Conservation (phyloP, 2,888 invertebrate species). For the Andrena praecox region DNA sequence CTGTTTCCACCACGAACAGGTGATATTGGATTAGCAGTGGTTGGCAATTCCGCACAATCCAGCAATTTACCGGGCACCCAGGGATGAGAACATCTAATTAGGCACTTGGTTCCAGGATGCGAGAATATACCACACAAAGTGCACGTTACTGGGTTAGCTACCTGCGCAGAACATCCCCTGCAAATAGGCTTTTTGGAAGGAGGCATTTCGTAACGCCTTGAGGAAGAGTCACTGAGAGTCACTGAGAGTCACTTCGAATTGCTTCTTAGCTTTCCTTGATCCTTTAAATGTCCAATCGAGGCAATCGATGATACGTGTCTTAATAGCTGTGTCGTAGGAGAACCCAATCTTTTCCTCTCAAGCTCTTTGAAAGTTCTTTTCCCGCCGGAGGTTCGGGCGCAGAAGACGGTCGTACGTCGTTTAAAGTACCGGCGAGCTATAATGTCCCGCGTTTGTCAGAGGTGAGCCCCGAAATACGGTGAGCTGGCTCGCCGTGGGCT, state of each 20-base stretch:
- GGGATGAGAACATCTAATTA: neutral
- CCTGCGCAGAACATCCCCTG: neutral
- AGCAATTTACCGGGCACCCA: neutral
- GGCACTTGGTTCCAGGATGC: neutral
- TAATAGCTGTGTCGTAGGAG: no score
- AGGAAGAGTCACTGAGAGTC: no score
- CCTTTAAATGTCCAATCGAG: no score
- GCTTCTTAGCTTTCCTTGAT: no score
- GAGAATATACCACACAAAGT: neutral
- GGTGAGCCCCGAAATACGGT: conserved; percentile 34
- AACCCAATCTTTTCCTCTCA: neutral
- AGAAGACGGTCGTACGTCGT: conserved; percentile 55
- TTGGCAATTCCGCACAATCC: neutral
- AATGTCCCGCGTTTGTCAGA: conserved; percentile 70
- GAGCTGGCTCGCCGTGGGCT: conserved; percentile 72
- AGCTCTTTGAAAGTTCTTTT: neutral
- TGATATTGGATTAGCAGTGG: neutral
- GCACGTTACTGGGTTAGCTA: neutral
- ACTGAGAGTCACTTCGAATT: no score
- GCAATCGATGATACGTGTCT: no score
- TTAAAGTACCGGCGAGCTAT: conserved; percentile 45
- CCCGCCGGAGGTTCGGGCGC: neutral
- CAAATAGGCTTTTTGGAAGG: neutral
- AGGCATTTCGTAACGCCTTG: neutral
- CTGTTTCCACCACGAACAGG: neutral